A percentile compares a stretch with the other conserved stretches of the same genome.
Evolutionary conservation across 2,113 vertebrate species (phyloP).

Genomic region (Arizona elegans): DNA sequence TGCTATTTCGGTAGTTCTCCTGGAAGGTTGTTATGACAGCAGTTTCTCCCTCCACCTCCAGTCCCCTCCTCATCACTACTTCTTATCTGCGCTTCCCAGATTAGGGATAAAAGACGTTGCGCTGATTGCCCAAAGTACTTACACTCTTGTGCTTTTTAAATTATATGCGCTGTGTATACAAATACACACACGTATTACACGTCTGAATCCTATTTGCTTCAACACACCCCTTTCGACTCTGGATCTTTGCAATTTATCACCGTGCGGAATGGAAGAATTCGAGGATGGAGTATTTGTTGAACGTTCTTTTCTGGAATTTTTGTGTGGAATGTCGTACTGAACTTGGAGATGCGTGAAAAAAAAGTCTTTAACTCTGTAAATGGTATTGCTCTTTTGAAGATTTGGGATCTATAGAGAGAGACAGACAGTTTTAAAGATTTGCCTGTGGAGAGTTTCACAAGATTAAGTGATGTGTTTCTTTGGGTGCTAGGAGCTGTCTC

Average conservation of each 20-base stretch:
- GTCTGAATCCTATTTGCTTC: neutral
- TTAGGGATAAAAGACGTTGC: constrained; percentile 25
- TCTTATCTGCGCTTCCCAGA: constrained; percentile 12
- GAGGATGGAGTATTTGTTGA: neutral
- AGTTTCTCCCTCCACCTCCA: neutral
- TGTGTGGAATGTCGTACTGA: neutral
- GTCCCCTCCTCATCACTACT: neutral
- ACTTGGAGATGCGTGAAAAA: neutral
- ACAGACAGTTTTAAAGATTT: neutral
- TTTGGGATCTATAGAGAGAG: neutral
- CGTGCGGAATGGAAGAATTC: neutral
- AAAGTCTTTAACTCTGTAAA: neutral
- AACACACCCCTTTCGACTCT: neutral
- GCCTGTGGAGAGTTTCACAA: neutral
- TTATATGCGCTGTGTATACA: neutral
- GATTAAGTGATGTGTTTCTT: neutral
- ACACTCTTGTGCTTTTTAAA: neutral
- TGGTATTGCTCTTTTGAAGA: neutral
- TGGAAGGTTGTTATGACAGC: constrained; percentile 65
- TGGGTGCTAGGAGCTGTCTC: neutral
- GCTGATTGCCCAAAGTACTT: neutral
- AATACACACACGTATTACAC: neutral
- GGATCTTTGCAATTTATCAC: constrained; percentile 29
- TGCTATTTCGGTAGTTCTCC: constrained; percentile 38
- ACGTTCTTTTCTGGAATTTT: accelerated